Percentiles rank a stretch among this genome's conserved stretches.
Evolutionary conservation across 2,113 vertebrate genomes (phyloP).

Genomic region (Fukomys damarensis): DNA sequence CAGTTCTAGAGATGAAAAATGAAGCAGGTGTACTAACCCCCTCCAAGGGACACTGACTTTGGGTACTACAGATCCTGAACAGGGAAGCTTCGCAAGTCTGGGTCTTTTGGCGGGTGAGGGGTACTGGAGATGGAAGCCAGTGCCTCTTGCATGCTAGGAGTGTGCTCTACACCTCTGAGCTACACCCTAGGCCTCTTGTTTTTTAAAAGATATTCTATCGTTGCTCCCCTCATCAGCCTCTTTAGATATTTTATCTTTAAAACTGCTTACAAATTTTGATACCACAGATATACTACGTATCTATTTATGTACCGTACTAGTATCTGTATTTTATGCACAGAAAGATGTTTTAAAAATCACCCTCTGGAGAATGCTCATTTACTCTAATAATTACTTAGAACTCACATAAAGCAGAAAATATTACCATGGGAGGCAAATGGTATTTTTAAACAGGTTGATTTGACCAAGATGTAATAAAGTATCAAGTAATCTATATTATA

Average conservation of each 20-base stretch:
- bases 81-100: not conserved
- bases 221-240: not conserved
- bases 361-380: not conserved
- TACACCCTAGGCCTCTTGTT: not conserved
- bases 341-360: not conserved
- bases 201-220: not conserved
- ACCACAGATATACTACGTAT: not conserved
- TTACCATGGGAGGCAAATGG: not conserved
- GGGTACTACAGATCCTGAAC: not conserved
- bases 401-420: not conserved
- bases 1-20: not conserved
- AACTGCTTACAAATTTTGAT: not conserved
- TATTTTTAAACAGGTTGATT: slow-evolving; percentile 40
- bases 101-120: not conserved
- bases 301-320: not conserved
- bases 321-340: not conserved
- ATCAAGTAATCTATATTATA: not conserved
- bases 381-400: not conserved
- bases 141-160: not conserved
- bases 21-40: not conserved
- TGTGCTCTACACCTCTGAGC: not conserved
- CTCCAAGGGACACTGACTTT: not conserved
- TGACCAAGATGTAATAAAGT: slow-evolving; percentile 3
- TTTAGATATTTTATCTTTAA: not conserved
- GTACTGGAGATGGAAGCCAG: not conserved